Base-by-base conservation (phyloP, 1,140 invertebrate species). In the Drosophila ironensis region DNA sequence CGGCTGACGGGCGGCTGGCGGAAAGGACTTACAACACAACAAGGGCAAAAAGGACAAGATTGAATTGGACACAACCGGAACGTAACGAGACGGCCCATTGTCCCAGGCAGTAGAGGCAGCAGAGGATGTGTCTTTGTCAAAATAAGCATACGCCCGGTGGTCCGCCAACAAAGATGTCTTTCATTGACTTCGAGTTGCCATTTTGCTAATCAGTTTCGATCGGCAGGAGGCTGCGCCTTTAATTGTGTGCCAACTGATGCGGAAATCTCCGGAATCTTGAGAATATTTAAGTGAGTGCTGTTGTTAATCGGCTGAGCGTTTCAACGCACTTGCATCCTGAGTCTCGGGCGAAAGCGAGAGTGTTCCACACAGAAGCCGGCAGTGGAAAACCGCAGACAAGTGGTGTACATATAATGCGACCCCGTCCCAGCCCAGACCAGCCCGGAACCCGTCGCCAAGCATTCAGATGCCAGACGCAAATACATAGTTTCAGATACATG, bases 321-420 rank as follows among this genome's bases (percentile, higher is more conserved):
- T n/a, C n/a, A n/a, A n/a, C n/a, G n/a, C 4, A 37, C 12, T 42
- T 60, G 57, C 53, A 52, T 57, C 24, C 46, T 57, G n/a, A n/a
- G n/a, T n/a, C n/a, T 52, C 22, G 14, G 11, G 8, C 37, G 56
- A 81, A 46, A 81, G 42, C 30, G 72, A 81, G 77, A 81, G 78
- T 81, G 77, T 82, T 72, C 64, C 46, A 48, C 33, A 70, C 30
- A 54, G 52, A 41, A 52, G 57, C 52, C 35, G 42, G 46, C 37
- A 46, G 28, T 11, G n/a, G 41, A 11, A 40, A 76, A 60, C 72
- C 73, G 69, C 77, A 82, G 72, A 68, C 67, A 59, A 76, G 45
- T 45, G 53, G 27, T 16, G 5, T 37, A 33, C 12, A 12, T 12
- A 12, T 5, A 33, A 33, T 12, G 28, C 28, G 11, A 4, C 7